Conservation (phyloP, 2,113 vertebrate species). For the Chloebia gouldiae region DNA sequence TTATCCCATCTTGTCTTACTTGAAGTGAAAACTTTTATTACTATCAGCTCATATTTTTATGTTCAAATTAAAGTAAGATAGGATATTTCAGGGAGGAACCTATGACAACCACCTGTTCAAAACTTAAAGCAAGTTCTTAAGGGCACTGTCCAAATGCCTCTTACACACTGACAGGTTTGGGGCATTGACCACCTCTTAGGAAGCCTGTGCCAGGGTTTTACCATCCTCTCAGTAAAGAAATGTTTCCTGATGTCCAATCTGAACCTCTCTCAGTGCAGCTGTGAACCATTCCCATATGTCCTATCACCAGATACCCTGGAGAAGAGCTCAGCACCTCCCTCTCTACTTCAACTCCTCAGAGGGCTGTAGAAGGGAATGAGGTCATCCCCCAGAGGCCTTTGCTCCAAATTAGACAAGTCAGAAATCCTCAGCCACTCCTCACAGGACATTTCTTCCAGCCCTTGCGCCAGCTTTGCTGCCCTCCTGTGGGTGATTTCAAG, state of each 20-base stretch:
- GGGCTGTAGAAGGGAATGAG: not conserved
- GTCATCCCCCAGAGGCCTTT: not conserved
- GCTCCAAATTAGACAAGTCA: not conserved
- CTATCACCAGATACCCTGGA: not conserved
- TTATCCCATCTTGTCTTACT: not conserved
- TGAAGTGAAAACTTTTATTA: not conserved
- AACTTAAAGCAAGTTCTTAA: not conserved
- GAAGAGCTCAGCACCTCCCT: not conserved
- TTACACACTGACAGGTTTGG: not conserved
- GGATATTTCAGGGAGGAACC: not conserved
- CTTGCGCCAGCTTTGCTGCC: not conserved
- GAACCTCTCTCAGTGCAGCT: fast-evolving
- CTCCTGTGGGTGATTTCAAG: not conserved
- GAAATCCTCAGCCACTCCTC: not conserved
- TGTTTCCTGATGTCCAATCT: not conserved
- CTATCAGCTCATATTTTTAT: not conserved
- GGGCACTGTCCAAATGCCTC: not conserved
- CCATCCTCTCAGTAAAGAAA: not conserved
- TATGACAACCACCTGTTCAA: not conserved
- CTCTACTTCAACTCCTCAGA: not conserved
- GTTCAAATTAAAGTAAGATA: not conserved
- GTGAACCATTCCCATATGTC: fast-evolving
- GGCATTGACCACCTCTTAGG: not conserved
- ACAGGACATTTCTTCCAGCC: not conserved
- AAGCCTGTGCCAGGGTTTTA: not conserved